Base-by-base conservation (phyloP, 2,888 invertebrate species). In the Icerya purchasi region DNA sequence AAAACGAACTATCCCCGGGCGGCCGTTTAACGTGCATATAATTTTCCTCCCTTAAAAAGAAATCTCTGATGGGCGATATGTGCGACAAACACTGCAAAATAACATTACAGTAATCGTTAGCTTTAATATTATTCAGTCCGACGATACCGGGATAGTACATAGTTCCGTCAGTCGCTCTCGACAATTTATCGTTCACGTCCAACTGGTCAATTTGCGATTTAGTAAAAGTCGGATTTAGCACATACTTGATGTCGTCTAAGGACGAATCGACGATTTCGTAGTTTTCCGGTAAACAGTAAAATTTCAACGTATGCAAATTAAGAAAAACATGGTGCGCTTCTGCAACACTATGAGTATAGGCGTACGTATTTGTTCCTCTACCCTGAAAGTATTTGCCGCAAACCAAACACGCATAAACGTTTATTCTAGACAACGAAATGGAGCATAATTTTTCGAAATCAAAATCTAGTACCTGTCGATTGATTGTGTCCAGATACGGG, bases 401-500 rank as follows among this genome's bases (percentile, higher is more conserved):
- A 1, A 99, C 92, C 62, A 99, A 78, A 70, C 98, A 99, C 5
- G 98, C 98, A 72, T 99, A 99, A 36, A 98, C 97, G 77, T 99
- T 99, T 66, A 98, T 93, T 68, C 98, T 83, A 0, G 97, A 97
- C 63, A 99, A 72, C 0, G 97, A 97, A 50, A 99, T 87, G 0
- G 97, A 97, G 71, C 98, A 99, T 22, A 99, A 73, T 72, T 99
- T 99, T 73, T 99, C 98, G 75, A 99, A 99, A 75, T 99, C 98
- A 75, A 99, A 99, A 74, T 99, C 98, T 62, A 99, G 73, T 62
- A 94, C 82, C 67, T 92, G 90, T 58, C 98, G 78, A 72, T 98
- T 96, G 62, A 99, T 99, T 1, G 97, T 97, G 69, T 98, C 98
- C 68, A 98, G 75, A 70, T 98, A 98, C 0, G 98, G 98, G 69